Base-by-base conservation (phyloP, 2,888 invertebrate species). In the Thecocarcelia acutangulata region DNA sequence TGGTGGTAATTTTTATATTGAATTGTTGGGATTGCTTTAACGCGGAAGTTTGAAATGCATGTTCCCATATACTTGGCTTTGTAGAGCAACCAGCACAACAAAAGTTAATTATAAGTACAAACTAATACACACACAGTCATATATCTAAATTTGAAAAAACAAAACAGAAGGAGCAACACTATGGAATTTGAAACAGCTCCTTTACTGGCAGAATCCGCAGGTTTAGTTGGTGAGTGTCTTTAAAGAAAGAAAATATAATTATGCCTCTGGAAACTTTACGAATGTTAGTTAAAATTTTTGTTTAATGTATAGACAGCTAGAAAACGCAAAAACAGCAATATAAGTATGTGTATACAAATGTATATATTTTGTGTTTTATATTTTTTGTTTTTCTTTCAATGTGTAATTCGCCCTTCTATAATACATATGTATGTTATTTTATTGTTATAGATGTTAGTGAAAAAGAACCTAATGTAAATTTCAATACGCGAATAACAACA, bases 161-260 rank as follows among this genome's bases (percentile, higher is more conserved):
- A 24, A 61, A 73, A 17, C 28, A 28, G 33, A 48, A 21, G 50
- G 28, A 52, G 6, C 4, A 44, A 52, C 50, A 78, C 42, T 54
- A 78, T 82, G 82, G 70, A 82, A 50, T 75, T 78, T 75, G 78
- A 78, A 33, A 78, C 61, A 3, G 40, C 63, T 11, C 58, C 63
- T 9, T 66, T 82, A 21, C 33, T 82, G 9, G 42, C 78, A 37
- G 74, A 82, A 69, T 64, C 82, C 3, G 68, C 50, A 37, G 48
- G 61, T 33, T 70, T 82, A 33, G 76, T 76, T 56, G 69, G 76
- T 69, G 28, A 76, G 69, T 24, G 12, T 19, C 44, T 17, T 63
- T n/a, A n/a, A n/a, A n/a, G n/a, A n/a, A n/a, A n/a, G n/a, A 42
- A 63, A 17, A 42, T 28, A 1, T 17, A 61, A 61, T 12, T 17